phyloP scores from a whole-genome alignment of 2,888 invertebrate genomes.

The Chamaedrilus cognettii region DNA sequence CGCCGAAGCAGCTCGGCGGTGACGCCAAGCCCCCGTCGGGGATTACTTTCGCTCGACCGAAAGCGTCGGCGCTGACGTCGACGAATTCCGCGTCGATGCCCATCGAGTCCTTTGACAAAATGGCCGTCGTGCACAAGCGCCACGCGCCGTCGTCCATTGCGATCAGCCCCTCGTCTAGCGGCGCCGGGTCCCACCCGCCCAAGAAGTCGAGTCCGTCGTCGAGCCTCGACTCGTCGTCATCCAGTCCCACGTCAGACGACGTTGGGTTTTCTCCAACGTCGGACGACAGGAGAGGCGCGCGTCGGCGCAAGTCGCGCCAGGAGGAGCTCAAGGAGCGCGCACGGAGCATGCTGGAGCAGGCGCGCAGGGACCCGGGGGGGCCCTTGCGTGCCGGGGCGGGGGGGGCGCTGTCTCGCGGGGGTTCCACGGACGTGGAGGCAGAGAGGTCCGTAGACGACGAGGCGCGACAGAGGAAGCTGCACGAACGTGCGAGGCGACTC shows the following conservation, averaged over 20 bases:
- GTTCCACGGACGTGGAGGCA: neutral
- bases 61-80: neutral
- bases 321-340: conserved; percentile 84
- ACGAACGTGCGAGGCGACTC: conserved; percentile 84
- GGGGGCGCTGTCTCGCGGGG: neutral
- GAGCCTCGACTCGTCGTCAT: neutral
- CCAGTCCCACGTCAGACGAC: conserved; percentile 14
- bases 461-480: conserved; percentile 78
- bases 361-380: conserved; percentile 72
- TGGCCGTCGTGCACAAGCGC: neutral
- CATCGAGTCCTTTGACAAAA: neutral
- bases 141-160: neutral
- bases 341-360: conserved; percentile 78
- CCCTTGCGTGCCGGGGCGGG: too few relatives aligned
- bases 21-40: neutral
- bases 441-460: conserved; percentile 68
- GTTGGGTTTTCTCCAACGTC: neutral
- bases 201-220: conserved; percentile 3
- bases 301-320: conserved; percentile 68
- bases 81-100: neutral
- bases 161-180: neutral
- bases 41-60: too few relatives aligned
- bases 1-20: neutral
- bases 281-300: neutral
- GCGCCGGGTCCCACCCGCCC: too few relatives aligned